Base-by-base conservation (phyloP, 2,797 vertebrate species). In the Danio kyathit region DNA sequence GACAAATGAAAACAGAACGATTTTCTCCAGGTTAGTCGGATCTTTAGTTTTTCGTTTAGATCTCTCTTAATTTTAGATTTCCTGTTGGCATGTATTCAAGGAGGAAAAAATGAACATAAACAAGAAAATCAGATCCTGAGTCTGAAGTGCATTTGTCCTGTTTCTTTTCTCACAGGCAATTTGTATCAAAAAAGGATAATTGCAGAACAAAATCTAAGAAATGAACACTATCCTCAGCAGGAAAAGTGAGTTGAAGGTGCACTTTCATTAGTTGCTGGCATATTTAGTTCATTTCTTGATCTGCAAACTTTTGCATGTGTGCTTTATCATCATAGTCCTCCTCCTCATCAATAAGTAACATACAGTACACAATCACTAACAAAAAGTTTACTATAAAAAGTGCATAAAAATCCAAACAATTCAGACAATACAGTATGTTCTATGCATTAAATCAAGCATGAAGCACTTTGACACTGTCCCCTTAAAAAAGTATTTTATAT, bases 111-210 rank as follows among this genome's bases (percentile, higher is more conserved):
- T 7, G 5, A 44, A 41, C 48, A 6, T 41, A 17, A 17, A 70
- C 29, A 21, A 52, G 11, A 14, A 71, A 56, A 40, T 10, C 5
- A 19, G 7, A 74, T 60, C 13, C 12, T 57, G 1, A 9, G 40
- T 54, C n/a, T 77, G 21, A 56, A 48, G 19, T 52, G 44, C 9
- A 29, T 21, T 38, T 60, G 56, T 87, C 78, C 57, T 2, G 17
- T 49, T 0, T 5, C 85, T 84, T 82, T 49, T 29, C 80, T 69
- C 44, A 21, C 82, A 97, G 96, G 96, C 64, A 84, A 90, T 16
- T 84, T 96, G 85, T 98, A 96, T 89, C 96, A 97, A 80, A 94
- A 95, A 88, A 95, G 92, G 91, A 89, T 99, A 48, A 90, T 96
- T 56, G 93, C 95, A 0, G 97, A 99, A 81, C 97, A 99, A 84